Percentiles rank a stretch among this genome's conserved stretches.
phyloP scores from a whole-genome alignment of 1,140 invertebrate species.

The Drosophila micromelanica region DNA sequence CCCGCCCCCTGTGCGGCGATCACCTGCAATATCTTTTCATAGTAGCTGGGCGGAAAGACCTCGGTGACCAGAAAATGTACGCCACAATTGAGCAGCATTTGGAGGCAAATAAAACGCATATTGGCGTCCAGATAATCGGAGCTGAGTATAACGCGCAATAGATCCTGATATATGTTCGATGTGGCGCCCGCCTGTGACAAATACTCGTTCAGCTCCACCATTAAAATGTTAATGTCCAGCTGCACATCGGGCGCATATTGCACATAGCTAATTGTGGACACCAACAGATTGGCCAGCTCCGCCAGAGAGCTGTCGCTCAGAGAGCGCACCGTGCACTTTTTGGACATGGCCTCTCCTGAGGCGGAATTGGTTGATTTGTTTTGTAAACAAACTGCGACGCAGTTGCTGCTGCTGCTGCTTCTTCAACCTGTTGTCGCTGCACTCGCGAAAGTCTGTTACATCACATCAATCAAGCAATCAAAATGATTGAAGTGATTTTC shows the following conservation, averaged over 20 bases:
- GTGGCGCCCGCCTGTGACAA: conserved; percentile 86
- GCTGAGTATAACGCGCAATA: conserved; percentile 87
- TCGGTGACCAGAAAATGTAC: conserved; percentile 87
- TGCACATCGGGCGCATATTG: conserved; percentile 85
- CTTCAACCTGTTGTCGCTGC: not conserved
- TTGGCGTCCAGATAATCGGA: conserved; percentile 88
- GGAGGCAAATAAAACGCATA: conserved; percentile 87
- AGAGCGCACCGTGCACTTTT: conserved; percentile 74
- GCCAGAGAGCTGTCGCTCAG: conserved; percentile 77
- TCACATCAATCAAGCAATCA: conserved; percentile 34
- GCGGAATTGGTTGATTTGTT: conserved; percentile 30
- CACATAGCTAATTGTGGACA: conserved; percentile 79
- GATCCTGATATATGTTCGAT: conserved; percentile 87
- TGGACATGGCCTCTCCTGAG: conserved; percentile 62
- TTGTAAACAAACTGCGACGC: conserved; percentile 73
- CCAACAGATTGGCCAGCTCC: conserved; percentile 76
- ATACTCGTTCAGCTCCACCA: conserved; percentile 86
- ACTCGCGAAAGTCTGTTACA: conserved; percentile 31
- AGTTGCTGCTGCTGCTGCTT: conserved; percentile 26
- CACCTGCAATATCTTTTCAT: conserved; percentile 87
- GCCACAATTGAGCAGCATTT: conserved; percentile 87
- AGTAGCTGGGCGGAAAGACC: conserved; percentile 88
- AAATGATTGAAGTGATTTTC: not conserved
- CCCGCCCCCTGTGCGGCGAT: conserved; percentile 87
- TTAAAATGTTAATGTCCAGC: conserved; percentile 85